Evolutionary conservation across 2,888 invertebrate species (phyloP).

Genomic region (Drosophila ezoana): DNA sequence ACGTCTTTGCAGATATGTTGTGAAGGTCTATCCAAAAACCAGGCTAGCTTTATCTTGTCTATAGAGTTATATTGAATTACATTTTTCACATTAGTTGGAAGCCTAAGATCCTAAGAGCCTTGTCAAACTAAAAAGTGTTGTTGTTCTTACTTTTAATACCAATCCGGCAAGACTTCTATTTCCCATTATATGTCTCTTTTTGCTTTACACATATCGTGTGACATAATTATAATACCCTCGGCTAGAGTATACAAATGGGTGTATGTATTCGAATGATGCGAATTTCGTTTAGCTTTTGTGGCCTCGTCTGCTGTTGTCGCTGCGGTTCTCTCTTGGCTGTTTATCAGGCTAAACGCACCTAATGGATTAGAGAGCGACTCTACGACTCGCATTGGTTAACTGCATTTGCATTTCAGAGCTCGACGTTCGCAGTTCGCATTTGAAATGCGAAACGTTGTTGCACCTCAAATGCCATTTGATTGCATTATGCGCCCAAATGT

Average conservation of each 20-base stretch:
- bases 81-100: too few relatives aligned
- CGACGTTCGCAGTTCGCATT: conserved; percentile 8
- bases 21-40: too few relatives aligned
- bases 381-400: conserved; percentile 17
- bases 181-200: too few relatives aligned
- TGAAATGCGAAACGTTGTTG: conserved; percentile 12
- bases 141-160: too few relatives aligned
- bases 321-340: conserved; percentile 55
- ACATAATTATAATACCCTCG: conserved; percentile 1
- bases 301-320: conserved; percentile 52
- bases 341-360: conserved; percentile 68
- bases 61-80: too few relatives aligned
- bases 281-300: conserved; percentile 59
- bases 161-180: too few relatives aligned
- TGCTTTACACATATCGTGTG: too few relatives aligned
- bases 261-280: conserved; percentile 38
- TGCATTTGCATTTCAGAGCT: conserved; percentile 48
- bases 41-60: too few relatives aligned
- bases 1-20: too few relatives aligned
- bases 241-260: not conserved
- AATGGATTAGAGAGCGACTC: conserved; percentile 59
- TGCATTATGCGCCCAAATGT: conserved; percentile 30
- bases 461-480: conserved; percentile 35
- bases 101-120: too few relatives aligned
- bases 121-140: too few relatives aligned